Evolutionary conservation across 2,888 invertebrate species (phyloP).

Genomic region (Pyrgus malvae): DNA sequence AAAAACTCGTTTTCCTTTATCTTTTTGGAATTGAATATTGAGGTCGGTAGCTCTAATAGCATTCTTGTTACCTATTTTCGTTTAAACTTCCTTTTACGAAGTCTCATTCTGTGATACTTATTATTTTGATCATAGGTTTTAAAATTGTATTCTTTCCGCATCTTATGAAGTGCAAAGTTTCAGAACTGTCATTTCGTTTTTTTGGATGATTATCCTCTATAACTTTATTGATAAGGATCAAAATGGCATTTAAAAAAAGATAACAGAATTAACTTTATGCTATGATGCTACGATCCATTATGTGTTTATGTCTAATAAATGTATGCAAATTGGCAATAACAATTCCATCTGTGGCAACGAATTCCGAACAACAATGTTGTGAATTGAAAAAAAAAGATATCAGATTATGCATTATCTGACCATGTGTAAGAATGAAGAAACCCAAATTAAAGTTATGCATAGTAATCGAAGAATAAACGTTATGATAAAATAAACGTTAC

Average conservation of each 20-base stretch:
- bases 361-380: neutral
- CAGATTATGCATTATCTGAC: too few relatives aligned
- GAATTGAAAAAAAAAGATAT: constrained; percentile 1
- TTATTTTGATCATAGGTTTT: neutral
- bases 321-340: constrained; percentile 32
- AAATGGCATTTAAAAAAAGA: neutral
- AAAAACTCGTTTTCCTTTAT: constrained; percentile 31
- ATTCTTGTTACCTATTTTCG: neutral
- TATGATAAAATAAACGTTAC: too few relatives aligned
- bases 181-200: neutral
- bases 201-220: neutral
- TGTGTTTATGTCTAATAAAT: constrained; percentile 34
- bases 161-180: too few relatives aligned
- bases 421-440: too few relatives aligned
- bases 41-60: constrained; percentile 36
- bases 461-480: too few relatives aligned
- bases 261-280: too few relatives aligned
- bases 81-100: neutral
- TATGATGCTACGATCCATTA: neutral
- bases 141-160: too few relatives aligned
- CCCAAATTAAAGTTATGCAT: too few relatives aligned
- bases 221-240: neutral
- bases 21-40: constrained; percentile 27
- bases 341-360: constrained; percentile 5
- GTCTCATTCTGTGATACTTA: neutral